These are phyloP conservation scores for Thereuonema tuberculata DNA, from an alignment of 1,140 invertebrate species.

Conservation along the genomic window DNA sequence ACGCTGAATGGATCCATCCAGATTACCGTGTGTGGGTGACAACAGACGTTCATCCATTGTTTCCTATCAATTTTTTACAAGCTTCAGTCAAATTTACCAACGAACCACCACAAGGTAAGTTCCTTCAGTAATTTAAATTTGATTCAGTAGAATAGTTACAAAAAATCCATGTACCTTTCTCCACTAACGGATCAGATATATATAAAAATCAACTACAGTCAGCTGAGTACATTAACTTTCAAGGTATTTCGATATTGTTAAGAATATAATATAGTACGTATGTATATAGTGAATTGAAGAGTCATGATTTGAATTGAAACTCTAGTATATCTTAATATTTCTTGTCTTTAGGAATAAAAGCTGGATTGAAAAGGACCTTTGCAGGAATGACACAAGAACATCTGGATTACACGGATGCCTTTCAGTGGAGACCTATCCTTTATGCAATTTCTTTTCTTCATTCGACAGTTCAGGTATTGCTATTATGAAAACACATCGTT, in stretches of 20 bases:
- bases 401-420: constrained; percentile 76
- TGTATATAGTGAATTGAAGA: too few relatives aligned
- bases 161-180: too few relatives aligned
- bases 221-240: too few relatives aligned
- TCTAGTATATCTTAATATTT: too few relatives aligned
- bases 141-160: neutral
- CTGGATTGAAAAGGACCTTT: constrained; percentile 70
- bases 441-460: constrained; percentile 90
- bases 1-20: constrained; percentile 69
- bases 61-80: constrained; percentile 75
- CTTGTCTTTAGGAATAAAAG: constrained; percentile 47
- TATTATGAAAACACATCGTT: too few relatives aligned
- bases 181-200: neutral
- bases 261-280: too few relatives aligned
- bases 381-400: constrained; percentile 81
- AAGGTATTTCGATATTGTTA: too few relatives aligned
- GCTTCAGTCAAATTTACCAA: constrained; percentile 96
- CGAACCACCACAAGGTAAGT: constrained; percentile 65
- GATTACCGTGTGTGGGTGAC: constrained; percentile 91
- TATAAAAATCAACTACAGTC: too few relatives aligned
- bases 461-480: constrained; percentile 51
- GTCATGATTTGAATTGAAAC: too few relatives aligned
- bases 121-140: neutral
- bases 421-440: constrained; percentile 83
- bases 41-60: constrained; percentile 82